Conservation (phyloP, 2,113 vertebrate species). For the Poeciliopsis turrubarensis region DNA sequence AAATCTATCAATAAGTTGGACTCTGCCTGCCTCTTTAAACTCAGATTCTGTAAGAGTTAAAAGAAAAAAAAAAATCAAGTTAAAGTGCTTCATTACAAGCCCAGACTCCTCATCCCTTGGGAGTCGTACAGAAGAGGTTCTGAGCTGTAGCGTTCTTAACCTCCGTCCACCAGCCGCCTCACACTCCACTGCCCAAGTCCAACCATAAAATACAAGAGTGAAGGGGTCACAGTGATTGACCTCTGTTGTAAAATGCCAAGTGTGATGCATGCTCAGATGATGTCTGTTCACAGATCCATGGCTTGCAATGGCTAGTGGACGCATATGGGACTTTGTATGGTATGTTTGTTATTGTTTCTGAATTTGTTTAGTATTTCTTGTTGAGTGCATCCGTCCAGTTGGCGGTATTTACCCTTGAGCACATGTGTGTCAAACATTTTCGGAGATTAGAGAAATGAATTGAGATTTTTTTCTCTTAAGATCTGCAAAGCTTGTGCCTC, state of each 20-base stretch:
- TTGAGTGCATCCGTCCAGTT: constrained; percentile 40
- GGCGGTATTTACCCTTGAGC: constrained; percentile 47
- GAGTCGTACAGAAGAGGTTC: constrained; percentile 59
- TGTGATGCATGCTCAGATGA: constrained; percentile 54
- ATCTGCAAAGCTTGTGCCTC: neutral
- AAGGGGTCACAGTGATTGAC: constrained; percentile 68
- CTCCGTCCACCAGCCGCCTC: constrained; percentile 26
- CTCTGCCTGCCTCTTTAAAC: neutral
- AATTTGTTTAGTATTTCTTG: constrained; percentile 54
- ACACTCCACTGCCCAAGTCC: constrained; percentile 45
- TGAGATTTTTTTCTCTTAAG: neutral
- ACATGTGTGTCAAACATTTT: constrained; percentile 48
- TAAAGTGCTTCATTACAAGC: constrained; percentile 67
- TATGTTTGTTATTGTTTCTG: constrained; percentile 49
- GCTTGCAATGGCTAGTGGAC: neutral
- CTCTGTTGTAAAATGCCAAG: constrained; percentile 61
- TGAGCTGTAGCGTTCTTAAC: constrained; percentile 44
- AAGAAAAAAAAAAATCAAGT: constrained; percentile 34
- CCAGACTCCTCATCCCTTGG: constrained; percentile 27
- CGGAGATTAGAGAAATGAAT: constrained; percentile 9
- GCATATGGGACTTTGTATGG: constrained; percentile 25
- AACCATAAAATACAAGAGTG: constrained; percentile 60
- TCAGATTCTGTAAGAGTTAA: constrained; percentile 19
- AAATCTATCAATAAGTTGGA: constrained; percentile 11
- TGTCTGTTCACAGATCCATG: constrained; percentile 35